A percentile compares a stretch with the other conserved stretches of the same genome.
Conservation (phyloP, 2,888 invertebrate species). For the Drosophila neonasuta region DNA sequence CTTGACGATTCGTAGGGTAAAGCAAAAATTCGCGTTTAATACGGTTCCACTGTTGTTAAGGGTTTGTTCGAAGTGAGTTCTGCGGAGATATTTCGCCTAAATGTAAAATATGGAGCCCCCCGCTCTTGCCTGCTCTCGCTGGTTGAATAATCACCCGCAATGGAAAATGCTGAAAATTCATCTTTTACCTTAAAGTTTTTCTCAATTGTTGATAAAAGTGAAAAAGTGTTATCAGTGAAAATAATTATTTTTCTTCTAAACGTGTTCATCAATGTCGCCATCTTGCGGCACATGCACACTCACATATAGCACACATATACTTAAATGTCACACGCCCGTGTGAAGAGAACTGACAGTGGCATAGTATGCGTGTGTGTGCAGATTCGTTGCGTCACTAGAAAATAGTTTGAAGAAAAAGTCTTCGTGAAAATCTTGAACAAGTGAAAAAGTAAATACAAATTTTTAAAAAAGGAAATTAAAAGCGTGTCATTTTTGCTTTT, state of each 20-base stretch:
- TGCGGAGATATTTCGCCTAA: conserved; percentile 40
- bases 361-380: conserved; percentile 56
- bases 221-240: conserved; percentile 49
- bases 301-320: conserved; percentile 20
- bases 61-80: conserved; percentile 82
- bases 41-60: conserved; percentile 81
- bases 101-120: conserved; percentile 49
- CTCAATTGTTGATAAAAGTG: conserved; percentile 28
- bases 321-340: conserved; percentile 51
- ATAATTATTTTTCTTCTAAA: conserved; percentile 51
- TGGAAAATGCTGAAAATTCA: conserved; percentile 36
- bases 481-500: neutral
- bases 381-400: conserved; percentile 70
- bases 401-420: conserved; percentile 39
- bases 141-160: conserved; percentile 73
- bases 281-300: conserved; percentile 62
- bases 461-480: conserved; percentile 11
- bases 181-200: conserved; percentile 24
- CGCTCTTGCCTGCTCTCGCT: conserved; percentile 30
- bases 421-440: conserved; percentile 18
- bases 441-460: conserved; percentile 31
- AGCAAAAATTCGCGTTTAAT: conserved; percentile 70
- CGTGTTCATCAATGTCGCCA: conserved; percentile 66
- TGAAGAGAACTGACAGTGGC: conserved; percentile 52
- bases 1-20: conserved; percentile 63